Conservation (phyloP, 2,113 vertebrate species). For the Poeciliopsis prolifica region DNA sequence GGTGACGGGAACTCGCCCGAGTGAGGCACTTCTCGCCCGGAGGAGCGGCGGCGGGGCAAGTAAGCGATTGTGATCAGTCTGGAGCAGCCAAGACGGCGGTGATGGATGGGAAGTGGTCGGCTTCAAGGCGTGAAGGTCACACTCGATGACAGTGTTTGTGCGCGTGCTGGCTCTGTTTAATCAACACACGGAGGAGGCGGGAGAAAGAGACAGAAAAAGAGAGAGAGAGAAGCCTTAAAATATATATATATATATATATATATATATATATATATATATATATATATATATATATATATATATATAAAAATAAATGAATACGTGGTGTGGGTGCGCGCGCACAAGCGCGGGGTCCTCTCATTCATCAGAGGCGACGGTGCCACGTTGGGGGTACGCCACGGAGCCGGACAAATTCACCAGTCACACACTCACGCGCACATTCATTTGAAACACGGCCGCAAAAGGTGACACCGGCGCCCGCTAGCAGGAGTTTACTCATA, state of each 20-base stretch:
- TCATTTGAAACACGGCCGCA: constrained; percentile 51
- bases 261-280: too few relatives aligned
- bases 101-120: constrained; percentile 72
- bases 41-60: constrained; percentile 42
- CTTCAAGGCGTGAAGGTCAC: constrained; percentile 75
- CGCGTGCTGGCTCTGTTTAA: constrained; percentile 58
- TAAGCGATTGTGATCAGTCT: constrained; percentile 74
- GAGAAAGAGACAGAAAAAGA: background rate
- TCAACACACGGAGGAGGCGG: constrained; percentile 61
- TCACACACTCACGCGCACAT: constrained; percentile 33
- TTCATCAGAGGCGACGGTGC: constrained; percentile 69
- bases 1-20: constrained; percentile 38
- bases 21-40: constrained; percentile 37
- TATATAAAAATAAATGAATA: constrained; percentile 13
- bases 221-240: constrained; percentile 54
- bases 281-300: too few relatives aligned
- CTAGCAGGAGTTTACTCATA: constrained; percentile 66
- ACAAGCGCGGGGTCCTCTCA: constrained; percentile 28
- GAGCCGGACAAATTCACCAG: constrained; percentile 62
- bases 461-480: constrained; percentile 71
- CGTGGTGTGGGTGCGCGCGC: constrained; percentile 4
- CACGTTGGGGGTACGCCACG: constrained; percentile 62
- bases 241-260: too few relatives aligned
- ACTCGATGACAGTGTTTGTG: constrained; percentile 56
- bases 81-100: constrained; percentile 55